These are phyloP conservation scores for Aporrectodea caliginosa DNA, from an alignment of 1,140 invertebrate species.

Conservation along the genomic window DNA sequence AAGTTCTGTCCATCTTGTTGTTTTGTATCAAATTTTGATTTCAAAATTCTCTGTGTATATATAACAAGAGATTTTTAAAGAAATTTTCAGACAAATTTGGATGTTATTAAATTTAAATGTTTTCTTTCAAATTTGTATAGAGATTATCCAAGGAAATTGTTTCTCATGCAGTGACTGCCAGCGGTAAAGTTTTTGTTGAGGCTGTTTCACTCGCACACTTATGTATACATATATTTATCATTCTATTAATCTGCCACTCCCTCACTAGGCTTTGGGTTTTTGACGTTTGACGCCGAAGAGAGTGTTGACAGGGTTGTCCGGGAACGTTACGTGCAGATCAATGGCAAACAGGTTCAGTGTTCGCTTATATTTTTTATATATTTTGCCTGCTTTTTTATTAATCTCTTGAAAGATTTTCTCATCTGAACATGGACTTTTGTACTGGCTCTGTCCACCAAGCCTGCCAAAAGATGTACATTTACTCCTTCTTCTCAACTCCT, in stretches of 20 bases:
- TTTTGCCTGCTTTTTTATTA: conserved; percentile 27
- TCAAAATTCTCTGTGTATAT: background rate
- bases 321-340: conserved; percentile 93
- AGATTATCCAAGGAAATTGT: too few relatives aligned
- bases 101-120: too few relatives aligned
- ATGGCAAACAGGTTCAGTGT: conserved; percentile 82
- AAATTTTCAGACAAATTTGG: too few relatives aligned
- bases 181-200: background rate
- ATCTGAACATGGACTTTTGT: background rate
- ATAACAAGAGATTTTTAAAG: background rate
- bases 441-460: too few relatives aligned
- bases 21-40: background rate
- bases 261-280: conserved; percentile 84
- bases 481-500: too few relatives aligned
- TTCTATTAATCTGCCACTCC: conserved; percentile 2
- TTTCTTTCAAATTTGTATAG: too few relatives aligned
- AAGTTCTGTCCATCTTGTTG: background rate
- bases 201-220: background rate
- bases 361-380: background rate
- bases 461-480: too few relatives aligned
- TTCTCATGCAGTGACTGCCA: background rate
- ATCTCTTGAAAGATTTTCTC: conserved; percentile 20
- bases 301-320: conserved; percentile 87
- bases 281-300: conserved; percentile 93
- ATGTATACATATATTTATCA: background rate